Evolutionary conservation across 2,888 invertebrate genomes (phyloP), one percentile per base, ranked within the genome.

Genomic region (Macaria liturata): DNA sequence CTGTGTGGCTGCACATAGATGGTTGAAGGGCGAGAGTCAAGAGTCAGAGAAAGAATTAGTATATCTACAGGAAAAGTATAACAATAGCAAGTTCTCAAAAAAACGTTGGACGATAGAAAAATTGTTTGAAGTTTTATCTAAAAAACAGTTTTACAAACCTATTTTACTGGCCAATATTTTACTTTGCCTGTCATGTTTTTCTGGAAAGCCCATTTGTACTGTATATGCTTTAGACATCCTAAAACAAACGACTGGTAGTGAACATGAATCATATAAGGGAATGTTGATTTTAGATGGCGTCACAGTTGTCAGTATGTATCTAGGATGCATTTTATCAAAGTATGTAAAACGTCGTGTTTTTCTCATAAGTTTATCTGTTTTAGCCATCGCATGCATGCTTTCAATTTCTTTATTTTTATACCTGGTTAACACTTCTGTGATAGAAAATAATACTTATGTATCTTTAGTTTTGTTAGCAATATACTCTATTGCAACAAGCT

Each of bases 31-130:
- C 0, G 50, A 37, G 0, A 61, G 62, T 44, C 65, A 65, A 32
- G 62, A 67, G 32, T 66, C 79, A 0, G 67, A 76, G 9, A 71
- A 68, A 34, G 77, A 80, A 59, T 57, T 81, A 3, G 54, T 73
- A n/a, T 61, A 54, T 3, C 53, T 81, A 3, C 68, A 79, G 1
- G 58, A 67, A 39, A 55, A 62, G 4, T 65, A 75, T 31, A 46
- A 59, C 42, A 59, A 46, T 9, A 55, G 32, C 9, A 50, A 4
- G 40, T 51, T 59, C 46, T 8, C 9, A 0, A 56, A 55, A 42
- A 32, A 39, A 0, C 9, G 46, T 20, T 58, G 53, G 9, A 50
- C 46, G 9, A 0, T 49, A 4, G 7, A 31, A 46, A 9, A 49
- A 4, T 20, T 34, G 3, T 8, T 42, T 34, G 9, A 37, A 42